These are phyloP conservation scores for Drosophila peninsularis DNA, from an alignment of 2,888 invertebrate species.

Conservation along the genomic window DNA sequence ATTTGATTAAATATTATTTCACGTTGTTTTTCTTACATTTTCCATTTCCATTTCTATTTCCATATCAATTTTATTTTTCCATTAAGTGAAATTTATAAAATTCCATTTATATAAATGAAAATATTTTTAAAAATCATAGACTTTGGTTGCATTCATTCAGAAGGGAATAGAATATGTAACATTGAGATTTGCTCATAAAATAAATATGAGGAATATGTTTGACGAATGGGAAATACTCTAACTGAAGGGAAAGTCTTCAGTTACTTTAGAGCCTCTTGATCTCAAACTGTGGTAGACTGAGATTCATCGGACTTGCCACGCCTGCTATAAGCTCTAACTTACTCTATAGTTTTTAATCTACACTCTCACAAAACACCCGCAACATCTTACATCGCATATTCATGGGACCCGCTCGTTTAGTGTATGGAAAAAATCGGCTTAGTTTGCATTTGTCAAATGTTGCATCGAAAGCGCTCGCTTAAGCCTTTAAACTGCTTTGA, in stretches of 20 bases:
- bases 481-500: conserved; percentile 31
- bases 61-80: not conserved
- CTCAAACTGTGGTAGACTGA: no score
- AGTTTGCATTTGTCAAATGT: conserved; percentile 28
- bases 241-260: no score
- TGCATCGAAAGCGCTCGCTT: conserved; percentile 14
- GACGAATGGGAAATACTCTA: conserved; percentile 1
- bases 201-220: fast-evolving
- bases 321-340: no score
- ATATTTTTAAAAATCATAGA: not conserved
- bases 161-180: conserved; percentile 3
- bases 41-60: not conserved
- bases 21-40: not conserved
- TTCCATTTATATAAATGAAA: not conserved
- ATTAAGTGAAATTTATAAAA: not conserved
- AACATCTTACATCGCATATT: not conserved
- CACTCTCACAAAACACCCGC: no score
- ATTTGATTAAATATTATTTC: not conserved
- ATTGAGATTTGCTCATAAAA: not conserved
- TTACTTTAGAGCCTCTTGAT: no score
- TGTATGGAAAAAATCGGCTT: conserved; percentile 2
- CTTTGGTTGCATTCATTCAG: not conserved
- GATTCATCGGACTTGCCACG: no score
- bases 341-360: no score
- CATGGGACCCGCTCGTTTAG: not conserved